A percentile compares a stretch with the other conserved stretches of the same genome.
Conservation (phyloP, 2,113 vertebrate species). For the Anseranas semipalmata region DNA sequence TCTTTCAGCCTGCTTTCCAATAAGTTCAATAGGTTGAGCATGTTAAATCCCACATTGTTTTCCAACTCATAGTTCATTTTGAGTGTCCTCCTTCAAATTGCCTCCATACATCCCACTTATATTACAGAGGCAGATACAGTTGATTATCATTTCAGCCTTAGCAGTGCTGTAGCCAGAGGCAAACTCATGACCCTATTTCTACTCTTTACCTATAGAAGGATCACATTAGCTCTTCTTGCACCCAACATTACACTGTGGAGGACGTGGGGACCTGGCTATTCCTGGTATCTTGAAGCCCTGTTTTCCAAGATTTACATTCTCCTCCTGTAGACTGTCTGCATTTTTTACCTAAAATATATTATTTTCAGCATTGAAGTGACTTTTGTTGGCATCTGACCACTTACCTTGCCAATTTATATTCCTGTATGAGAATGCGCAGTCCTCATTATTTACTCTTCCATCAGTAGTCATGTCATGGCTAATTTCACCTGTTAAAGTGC, state of each 20-base stretch:
- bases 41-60: not conserved
- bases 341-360: not conserved
- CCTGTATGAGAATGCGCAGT: not conserved
- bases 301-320: conserved; percentile 8
- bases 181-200: conserved; percentile 15
- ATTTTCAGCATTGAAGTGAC: not conserved
- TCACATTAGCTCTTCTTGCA: not conserved
- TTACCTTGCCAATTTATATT: not conserved
- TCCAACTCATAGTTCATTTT: not conserved
- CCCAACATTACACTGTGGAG: not conserved
- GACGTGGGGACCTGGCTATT: not conserved
- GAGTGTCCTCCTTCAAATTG: conserved; percentile 1
- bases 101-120: not conserved
- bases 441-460: not conserved
- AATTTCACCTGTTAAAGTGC: not conserved
- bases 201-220: not conserved
- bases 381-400: not conserved
- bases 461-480: not conserved
- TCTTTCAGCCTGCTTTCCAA: conserved; percentile 1
- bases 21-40: not conserved
- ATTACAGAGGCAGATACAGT: not conserved
- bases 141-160: not conserved
- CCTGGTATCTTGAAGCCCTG: not conserved
- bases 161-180: not conserved
- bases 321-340: not conserved